Evolutionary conservation across 2,797 vertebrate species (phyloP), one percentile per base, ranked within the genome.

Genomic region (Mus caroli): DNA sequence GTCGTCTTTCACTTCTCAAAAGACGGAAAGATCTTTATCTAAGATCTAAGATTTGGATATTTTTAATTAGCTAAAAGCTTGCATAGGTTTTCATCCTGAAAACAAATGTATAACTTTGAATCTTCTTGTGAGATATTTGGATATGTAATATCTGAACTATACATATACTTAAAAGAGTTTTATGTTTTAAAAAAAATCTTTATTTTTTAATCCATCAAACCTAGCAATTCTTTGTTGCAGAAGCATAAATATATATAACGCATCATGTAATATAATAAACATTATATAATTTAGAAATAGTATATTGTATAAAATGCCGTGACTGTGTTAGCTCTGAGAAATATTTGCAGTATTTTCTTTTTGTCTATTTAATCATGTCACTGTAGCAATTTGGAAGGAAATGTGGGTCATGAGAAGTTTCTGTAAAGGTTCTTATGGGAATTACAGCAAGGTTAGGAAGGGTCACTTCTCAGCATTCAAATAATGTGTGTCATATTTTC

Each of bases 171-270:
- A 60, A 43, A 82, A 77, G 79, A 67, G 6, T 56, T 28, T 54
- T 71, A 82, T 86, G 80, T 84, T 93, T 86, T 93, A 62, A 17
- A 69, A 7, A 13, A 19, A 69, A 5, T 78, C 31, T 52, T 78
- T 62, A 58, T n/a, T 94, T 31, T 94, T 95, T 92, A 91, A 84
- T 86, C 88, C 64, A 83, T 46, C 90, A 91, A 91, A 82, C 31
- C 62, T 90, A 24, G 13, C 14, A 89, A 14, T 8, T 15, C 13
- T 90, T 75, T 2, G 54, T 67, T 79, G 7, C 78, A 43, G 22
- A 92, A 85, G 37, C 1, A 62, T 19, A 76, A 11, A 12, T 64
- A 60, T 40, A 82, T 60, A 37, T 2, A 50, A 19, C 3, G 8
- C 71, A n/a, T 52, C 71, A 24, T n/a, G 54, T 67, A 67, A 46